Evolutionary conservation across 1,140 invertebrate species (phyloP), one percentile per base, ranked within the genome.

Genomic region (Drosophila tsacasi): DNA sequence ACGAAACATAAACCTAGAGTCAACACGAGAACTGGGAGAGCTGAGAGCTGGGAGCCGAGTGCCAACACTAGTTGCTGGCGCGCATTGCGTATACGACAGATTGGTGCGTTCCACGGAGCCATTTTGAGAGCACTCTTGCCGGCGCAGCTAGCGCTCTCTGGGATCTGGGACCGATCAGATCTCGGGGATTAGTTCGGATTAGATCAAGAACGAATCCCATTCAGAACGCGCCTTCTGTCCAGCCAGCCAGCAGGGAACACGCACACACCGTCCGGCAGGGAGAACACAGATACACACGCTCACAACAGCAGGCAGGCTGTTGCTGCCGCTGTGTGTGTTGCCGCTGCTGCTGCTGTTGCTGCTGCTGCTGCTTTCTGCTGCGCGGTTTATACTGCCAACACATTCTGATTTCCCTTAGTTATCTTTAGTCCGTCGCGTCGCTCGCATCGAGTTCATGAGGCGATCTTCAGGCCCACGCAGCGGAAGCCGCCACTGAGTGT

Each of bases 331-430:
- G 57, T 59, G 54, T 59, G 27, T 74, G 54, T 54, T 65, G 76
- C 42, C 46, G 46, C 44, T 46, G 44, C 44, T 46, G 44, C 44
- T 46, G 42, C 19, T 59, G 59, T 12, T 63, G 67, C 44, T 50
- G 60, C 40, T 82, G 60, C 21, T 54, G 42, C 47, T 83, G 62
- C 40, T 66, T 76, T 83, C 62, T 89, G 81, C 84, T 69, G 82
- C 77, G 84, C 76, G 85, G 84, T 90, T 90, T 89, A 84, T 90
- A 90, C 84, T 89, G 78, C 77, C 74, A 90, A 81, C 81, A 84
- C 83, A 89, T 89, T 87, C 76, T 65, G 81, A 87, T 87, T 87
- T 87, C 84, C 84, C 76, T 87, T 73, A 87, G 84, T 87, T 84
- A 84, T 84, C 81, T 81, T 87, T 79, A 87, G 84, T 72, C 84